Evolutionary conservation across 2,888 invertebrate species (phyloP).

Genomic region (Tachystola acroxantha): DNA sequence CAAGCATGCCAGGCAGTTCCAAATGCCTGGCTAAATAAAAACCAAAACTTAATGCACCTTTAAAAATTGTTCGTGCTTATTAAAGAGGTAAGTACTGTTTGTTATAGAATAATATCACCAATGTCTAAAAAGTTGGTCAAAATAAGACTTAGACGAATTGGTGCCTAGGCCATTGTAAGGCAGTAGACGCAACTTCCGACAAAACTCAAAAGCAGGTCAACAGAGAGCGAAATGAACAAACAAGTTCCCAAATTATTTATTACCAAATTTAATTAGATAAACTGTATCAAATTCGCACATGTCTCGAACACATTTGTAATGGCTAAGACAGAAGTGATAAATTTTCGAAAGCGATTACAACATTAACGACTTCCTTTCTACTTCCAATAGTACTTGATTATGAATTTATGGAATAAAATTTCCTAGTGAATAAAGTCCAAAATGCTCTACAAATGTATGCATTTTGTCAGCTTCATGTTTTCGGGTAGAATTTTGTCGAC

Average conservation of each 20-base stretch:
- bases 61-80: too few species aligned
- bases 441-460: neutral
- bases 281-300: conserved; percentile 8
- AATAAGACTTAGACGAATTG: too few species aligned
- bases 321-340: conserved; percentile 29
- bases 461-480: neutral
- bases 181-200: too few species aligned
- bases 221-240: conserved; percentile 29
- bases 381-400: conserved; percentile 8
- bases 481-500: conserved; percentile 12
- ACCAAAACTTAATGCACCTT: too few species aligned
- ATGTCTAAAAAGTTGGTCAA: too few species aligned
- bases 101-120: too few species aligned
- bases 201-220: conserved; percentile 16
- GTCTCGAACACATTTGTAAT: conserved; percentile 28
- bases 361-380: conserved; percentile 22
- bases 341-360: conserved; percentile 40
- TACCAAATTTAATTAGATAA: conserved; percentile 9
- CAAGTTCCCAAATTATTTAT: conserved; percentile 18
- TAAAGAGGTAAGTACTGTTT: too few species aligned
- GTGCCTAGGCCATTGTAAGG: too few species aligned
- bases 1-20: too few species aligned
- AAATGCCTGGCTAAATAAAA: too few species aligned
- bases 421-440: neutral
- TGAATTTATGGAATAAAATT: neutral